A percentile compares a stretch with the other conserved stretches of the same genome.
phyloP scores from a whole-genome alignment of 1,140 invertebrate genomes.

The Dolichoris vasculosae region DNA sequence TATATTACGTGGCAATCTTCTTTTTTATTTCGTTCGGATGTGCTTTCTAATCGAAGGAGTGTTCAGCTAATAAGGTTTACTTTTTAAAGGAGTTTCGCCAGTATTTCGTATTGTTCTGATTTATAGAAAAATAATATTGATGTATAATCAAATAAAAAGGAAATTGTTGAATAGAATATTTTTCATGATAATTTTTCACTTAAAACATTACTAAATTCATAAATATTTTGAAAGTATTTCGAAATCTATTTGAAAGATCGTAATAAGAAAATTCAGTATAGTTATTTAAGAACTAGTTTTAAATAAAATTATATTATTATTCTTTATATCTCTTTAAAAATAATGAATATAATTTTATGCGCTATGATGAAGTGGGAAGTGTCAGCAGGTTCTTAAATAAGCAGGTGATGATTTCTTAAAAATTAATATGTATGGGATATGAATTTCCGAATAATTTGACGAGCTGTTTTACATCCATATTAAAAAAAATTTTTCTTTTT shows the following conservation, averaged over 20 bases:
- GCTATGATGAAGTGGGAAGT: neutral
- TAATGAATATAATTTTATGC: neutral
- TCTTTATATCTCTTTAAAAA: neutral
- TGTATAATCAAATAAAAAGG: too few relatives aligned
- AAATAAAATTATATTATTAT: neutral
- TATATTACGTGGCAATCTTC: neutral
- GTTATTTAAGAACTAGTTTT: neutral
- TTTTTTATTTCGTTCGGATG: neutral
- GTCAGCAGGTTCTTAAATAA: neutral
- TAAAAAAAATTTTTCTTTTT: neutral
- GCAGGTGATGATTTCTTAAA: slow-evolving; percentile 11
- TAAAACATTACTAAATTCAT: neutral
- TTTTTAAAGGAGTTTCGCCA: neutral
- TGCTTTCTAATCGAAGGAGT: neutral
- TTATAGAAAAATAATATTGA: too few relatives aligned
- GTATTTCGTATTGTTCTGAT: too few relatives aligned
- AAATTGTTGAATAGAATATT: too few relatives aligned
- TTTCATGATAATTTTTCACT: neutral
- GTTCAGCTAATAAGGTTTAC: neutral
- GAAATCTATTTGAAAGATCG: too few relatives aligned
- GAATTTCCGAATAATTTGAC: neutral
- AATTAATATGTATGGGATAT: neutral
- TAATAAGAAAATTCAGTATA: neutral
- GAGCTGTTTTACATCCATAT: neutral
- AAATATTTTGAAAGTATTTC: neutral